Conservation (phyloP, 1,140 invertebrate species). For the Charaxes varanes region DNA sequence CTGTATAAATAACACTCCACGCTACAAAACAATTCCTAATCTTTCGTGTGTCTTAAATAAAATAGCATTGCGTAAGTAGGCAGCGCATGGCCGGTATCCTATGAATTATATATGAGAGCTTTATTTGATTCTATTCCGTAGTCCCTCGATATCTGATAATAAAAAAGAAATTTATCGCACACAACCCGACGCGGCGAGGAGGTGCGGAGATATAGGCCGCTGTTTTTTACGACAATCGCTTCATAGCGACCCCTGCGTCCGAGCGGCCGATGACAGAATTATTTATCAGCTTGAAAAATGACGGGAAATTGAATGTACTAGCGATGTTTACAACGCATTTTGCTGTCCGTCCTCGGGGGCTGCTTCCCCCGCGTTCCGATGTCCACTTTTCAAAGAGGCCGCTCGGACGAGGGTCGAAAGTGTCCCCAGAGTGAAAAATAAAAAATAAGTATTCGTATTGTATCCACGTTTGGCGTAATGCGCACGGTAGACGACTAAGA, state of each 20-base stretch:
- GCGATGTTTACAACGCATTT: constrained; percentile 76
- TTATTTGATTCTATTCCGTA: constrained; percentile 73
- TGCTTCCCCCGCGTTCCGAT: constrained; percentile 70
- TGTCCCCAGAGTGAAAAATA: constrained; percentile 73
- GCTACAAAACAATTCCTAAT: constrained; percentile 58
- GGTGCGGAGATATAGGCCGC: constrained; percentile 50
- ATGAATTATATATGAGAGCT: constrained; percentile 74
- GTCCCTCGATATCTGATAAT: constrained; percentile 74
- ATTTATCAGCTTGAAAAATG: constrained; percentile 77
- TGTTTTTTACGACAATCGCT: constrained; percentile 73
- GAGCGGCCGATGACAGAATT: constrained; percentile 73
- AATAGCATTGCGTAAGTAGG: constrained; percentile 62
- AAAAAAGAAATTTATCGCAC: constrained; percentile 73
- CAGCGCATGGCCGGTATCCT: constrained; percentile 70
- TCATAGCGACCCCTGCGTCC: constrained; percentile 73
- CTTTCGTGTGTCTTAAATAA: constrained; percentile 69
- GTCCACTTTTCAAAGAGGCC: constrained; percentile 75
- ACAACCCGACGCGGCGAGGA: constrained; percentile 43
- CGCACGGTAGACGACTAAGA: constrained; percentile 58
- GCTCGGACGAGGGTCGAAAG: constrained; percentile 73
- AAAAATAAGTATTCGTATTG: constrained; percentile 71
- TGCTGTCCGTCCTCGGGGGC: constrained; percentile 71
- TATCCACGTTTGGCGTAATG: constrained; percentile 54
- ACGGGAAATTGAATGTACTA: constrained; percentile 76
- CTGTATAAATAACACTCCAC: too few species aligned